A percentile compares a stretch with the other conserved stretches of the same genome.
Conservation (phyloP, 2,888 invertebrate genomes). For the Salticus scenicus region DNA sequence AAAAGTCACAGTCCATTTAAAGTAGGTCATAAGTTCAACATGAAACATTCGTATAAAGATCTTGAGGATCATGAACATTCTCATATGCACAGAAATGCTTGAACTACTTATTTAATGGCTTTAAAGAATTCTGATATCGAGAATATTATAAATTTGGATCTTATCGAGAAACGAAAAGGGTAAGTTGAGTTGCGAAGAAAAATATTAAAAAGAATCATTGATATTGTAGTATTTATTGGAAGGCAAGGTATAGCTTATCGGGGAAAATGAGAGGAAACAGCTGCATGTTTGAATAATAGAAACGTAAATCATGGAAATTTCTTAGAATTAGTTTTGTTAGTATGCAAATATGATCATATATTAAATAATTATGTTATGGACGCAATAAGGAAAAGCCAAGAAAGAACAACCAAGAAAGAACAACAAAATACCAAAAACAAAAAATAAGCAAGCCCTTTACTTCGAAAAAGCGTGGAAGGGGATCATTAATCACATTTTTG, state of each 20-base stretch:
- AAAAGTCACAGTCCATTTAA: no score
- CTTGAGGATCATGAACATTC: no score
- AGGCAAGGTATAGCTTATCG: not conserved
- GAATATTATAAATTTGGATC: no score
- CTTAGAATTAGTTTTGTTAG: not conserved
- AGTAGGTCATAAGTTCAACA: no score
- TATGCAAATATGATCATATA: not conserved
- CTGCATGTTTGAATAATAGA: not conserved
- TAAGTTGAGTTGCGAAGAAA: not conserved
- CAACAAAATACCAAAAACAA: not conserved
- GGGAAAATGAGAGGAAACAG: not conserved
- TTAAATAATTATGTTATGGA: not conserved
- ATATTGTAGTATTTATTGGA: not conserved
- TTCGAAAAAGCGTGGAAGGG: not conserved
- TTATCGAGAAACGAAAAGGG: not conserved
- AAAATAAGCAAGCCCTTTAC: no score
- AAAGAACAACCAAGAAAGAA: not conserved
- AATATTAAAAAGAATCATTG: not conserved
- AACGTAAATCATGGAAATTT: not conserved
- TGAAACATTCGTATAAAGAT: no score
- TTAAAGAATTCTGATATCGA: no score
- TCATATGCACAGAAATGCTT: no score
- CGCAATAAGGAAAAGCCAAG: not conserved
- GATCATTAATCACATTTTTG: not conserved
- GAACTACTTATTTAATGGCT: no score